Evolutionary conservation across 2,888 invertebrate genomes (phyloP), one percentile per base, ranked within the genome.

Genomic region (Parnassius smintheus): DNA sequence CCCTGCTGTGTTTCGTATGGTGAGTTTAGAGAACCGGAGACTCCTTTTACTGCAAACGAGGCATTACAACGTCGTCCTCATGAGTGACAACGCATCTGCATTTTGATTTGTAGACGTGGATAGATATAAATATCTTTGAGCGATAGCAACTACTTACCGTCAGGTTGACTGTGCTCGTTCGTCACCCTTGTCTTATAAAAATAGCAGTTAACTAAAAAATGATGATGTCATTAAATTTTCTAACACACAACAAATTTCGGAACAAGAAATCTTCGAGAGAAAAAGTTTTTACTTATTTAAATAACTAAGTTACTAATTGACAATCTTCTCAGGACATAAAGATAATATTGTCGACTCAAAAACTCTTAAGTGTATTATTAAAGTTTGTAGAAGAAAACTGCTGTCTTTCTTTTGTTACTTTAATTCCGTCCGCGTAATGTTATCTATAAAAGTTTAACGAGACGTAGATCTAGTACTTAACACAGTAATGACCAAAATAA

Each of bases 281-380:
- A 56, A 56, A 61, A 56, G 45, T 62, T 62, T 62, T 52, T 48
- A 57, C 46, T 57, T 42, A 22, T 53, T 62, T 48, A 25, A 62
- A 57, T 53, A 62, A 57, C 9, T 42, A 57, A 53, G 48, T 57
- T 57, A 10, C 56, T 62, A 44, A 61, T n/a, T 8, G 53, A 49
- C 49, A 58, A 50, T 62, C 53, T 57, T 58, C 58, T 62, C 12
- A 42, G 18, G 49, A 3, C 53, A 62, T 62, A 62, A 62, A 62
- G 62, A 57, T 58, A 58, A 62, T 58, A 62, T 62, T 62, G 54
- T 48, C 58, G n/a, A 22, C 42, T 53, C 56, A 62, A 57, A 45
- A 62, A 62, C 46, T 35, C 53, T 4, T 53, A 57, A 62, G 62
- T 58, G 25, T 58, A 35, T 61, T 51, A 61, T 56, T 57, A 54